Percentiles rank a stretch among this genome's conserved stretches.
Conservation (phyloP, 1,140 invertebrate genomes). For the Lordiphosa stackelbergi region DNA sequence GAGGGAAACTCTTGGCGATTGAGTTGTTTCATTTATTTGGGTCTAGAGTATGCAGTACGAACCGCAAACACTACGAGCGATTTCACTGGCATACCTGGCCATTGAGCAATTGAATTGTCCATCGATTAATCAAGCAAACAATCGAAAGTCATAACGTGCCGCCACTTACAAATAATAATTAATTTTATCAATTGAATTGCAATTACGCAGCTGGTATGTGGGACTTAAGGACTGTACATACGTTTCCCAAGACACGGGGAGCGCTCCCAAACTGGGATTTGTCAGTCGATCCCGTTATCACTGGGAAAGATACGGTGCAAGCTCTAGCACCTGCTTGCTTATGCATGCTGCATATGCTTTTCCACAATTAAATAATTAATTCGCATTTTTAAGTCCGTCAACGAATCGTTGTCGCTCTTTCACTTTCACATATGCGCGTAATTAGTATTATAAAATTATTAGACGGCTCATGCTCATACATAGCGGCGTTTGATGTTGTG, state of each 20-base stretch:
- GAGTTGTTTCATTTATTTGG: too few relatives aligned
- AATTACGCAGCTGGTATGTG: background rate
- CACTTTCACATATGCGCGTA: slow-evolving; percentile 37
- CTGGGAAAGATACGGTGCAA: too few relatives aligned
- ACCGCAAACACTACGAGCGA: too few relatives aligned
- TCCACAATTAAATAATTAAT: slow-evolving; percentile 56
- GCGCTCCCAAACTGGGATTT: too few relatives aligned
- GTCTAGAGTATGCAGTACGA: too few relatives aligned
- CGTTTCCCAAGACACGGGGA: too few relatives aligned
- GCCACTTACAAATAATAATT: slow-evolving; percentile 11
- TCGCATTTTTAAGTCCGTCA: slow-evolving; percentile 42
- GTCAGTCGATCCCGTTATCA: too few relatives aligned
- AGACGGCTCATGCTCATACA: slow-evolving; percentile 14
- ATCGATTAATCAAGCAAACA: slow-evolving; percentile 8
- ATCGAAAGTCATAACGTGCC: slow-evolving; percentile 28
- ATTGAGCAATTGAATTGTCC: slow-evolving; percentile 13
- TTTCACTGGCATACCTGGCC: slow-evolving; percentile 13
- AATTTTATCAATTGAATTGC: background rate
- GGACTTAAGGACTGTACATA: too few relatives aligned
- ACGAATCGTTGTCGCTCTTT: slow-evolving; percentile 34
- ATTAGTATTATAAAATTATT: slow-evolving; percentile 46
- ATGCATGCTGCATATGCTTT: slow-evolving; percentile 13
- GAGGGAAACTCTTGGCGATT: too few relatives aligned
- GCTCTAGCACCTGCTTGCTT: too few relatives aligned
- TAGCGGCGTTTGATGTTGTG: too few relatives aligned